Base-by-base conservation (phyloP, 1,140 invertebrate species). In the Centruroides vittatus region DNA sequence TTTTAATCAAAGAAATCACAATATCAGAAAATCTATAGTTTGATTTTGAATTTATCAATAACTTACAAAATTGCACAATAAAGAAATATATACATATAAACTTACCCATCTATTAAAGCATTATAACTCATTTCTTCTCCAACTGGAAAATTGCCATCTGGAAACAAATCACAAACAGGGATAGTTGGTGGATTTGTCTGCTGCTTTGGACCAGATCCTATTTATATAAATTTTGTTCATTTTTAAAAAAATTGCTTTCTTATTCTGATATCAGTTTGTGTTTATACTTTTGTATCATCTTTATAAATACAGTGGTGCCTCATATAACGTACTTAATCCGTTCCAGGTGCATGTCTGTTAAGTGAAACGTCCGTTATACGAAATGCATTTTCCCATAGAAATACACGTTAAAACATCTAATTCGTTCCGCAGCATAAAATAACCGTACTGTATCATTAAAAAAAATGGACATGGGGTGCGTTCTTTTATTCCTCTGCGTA, bases 141-240 rank as follows among this genome's bases (percentile, higher is more conserved):
- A 59, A 73, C 70, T 13, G 78, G 78, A 68, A 67, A 79, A 64
- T 81, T 80, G 74, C 85, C 88, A 78, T 92, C 82, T 5, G 88
- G 82, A 70, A 83, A 98, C 5, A 95, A 76, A 59, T 93, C 85
- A 1, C 80, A 77, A 66, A 98, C 86, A 0, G 94, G 85, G 68
- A 96, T 81, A 13, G 85, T 81, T 10, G 93, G 91, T 13, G 92
- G 91, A 74, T 84, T 80, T 10, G 88, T 91, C 75, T 92, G 88
- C 49, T 77, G 74, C 53, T 77, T 78, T 47, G 69, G 73, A 49
- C 74, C 72, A 46, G 71, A 76, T 70, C 81, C 78, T 59, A 69
- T 73, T 65, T 70, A 73, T 66, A 68, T 70, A 65, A 71, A 72
- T 62, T 72, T 74, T 64, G 73, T 73, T 63, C 73, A 72, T 62